Percentiles rank a stretch among this genome's conserved stretches.
These are phyloP conservation scores for Limnephilus lunatus DNA, from an alignment of 2,888 invertebrate genomes.

Conservation along the genomic window DNA sequence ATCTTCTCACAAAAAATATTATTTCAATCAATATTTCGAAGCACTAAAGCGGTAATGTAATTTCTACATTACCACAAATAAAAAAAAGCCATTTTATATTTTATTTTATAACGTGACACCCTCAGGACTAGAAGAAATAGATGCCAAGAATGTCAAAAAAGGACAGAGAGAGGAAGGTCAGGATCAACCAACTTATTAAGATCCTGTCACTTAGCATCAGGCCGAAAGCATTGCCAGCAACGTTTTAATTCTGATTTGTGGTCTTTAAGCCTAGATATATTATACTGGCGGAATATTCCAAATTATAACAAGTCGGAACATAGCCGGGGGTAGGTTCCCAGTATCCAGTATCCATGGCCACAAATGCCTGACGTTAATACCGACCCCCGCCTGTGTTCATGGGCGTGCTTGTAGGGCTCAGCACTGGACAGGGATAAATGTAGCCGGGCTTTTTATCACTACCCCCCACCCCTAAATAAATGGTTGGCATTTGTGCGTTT, in stretches of 20 bases:
- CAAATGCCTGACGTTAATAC: slow-evolving; percentile 28
- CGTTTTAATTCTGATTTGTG: neutral
- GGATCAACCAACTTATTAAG: neutral
- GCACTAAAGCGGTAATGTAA: too few relatives aligned
- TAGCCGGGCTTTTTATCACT: slow-evolving; percentile 39
- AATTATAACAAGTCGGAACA: neutral
- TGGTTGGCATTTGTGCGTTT: slow-evolving; percentile 46
- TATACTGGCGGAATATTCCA: neutral
- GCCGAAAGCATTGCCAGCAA: neutral
- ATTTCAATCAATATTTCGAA: too few relatives aligned
- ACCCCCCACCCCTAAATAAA: slow-evolving; percentile 31
- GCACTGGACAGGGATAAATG: slow-evolving; percentile 45
- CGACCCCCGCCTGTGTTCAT: neutral
- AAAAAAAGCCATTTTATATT: too few relatives aligned
- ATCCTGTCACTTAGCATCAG: neutral
- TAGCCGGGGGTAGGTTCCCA: neutral
- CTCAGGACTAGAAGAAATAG: neutral
- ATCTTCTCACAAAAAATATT: too few relatives aligned
- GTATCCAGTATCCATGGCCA: neutral
- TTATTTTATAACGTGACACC: too few relatives aligned
- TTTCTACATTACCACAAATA: too few relatives aligned
- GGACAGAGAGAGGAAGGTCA: neutral
- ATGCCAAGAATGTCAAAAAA: neutral
- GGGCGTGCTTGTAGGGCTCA: slow-evolving; percentile 23
- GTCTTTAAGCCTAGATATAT: neutral